Evolutionary conservation across 2,888 invertebrate species (phyloP), one percentile per base, ranked within the genome.

Genomic region (Uropetala carovei): DNA sequence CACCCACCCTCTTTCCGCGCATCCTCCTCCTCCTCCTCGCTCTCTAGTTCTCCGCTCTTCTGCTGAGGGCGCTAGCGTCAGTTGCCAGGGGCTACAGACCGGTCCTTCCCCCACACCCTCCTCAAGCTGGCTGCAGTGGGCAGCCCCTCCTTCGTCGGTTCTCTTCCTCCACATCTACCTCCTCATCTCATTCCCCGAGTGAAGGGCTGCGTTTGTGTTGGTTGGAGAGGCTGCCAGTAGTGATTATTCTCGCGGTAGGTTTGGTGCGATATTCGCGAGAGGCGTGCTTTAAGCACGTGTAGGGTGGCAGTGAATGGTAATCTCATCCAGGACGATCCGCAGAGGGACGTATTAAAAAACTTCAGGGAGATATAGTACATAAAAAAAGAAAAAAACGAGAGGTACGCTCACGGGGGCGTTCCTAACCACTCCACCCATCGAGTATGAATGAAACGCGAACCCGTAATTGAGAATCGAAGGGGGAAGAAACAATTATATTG

Each of bases 41-140:
- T n/a, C 56, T 56, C 57, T 43, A 56, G 83, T 83, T 83, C 85
- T 58, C 58, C 85, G 11, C 85, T 85, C 85, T 22, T 83, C 83
- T 56, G 83, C 43, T 43, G 83, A 83, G 83, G 83, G 83, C 85
- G 85, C 85, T 58, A 86, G 86, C 60, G 86, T 86, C 86, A 86
- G 86, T 86, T 86, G 86, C 86, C 86, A 86, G 86, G 86, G 86
- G 86, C 86, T 86, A 86, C 86, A 86, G 86, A 86, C 85, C 58
- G 85, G 85, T 85, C 85, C 22, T 13, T 85, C 57, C 59, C 59
- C 58, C 57, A 81, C 27, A 85, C 85, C 85, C 85, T 85, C 58
- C 85, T 58, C 85, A 14, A 10, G 59, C 3, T 9, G 16, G 16
- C 14, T 18, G 9, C 59, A 60, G 86, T 30, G 30, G 60, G 27